phyloP scores from a whole-genome alignment of 2,888 invertebrate species.

The Apoda limacodes region DNA sequence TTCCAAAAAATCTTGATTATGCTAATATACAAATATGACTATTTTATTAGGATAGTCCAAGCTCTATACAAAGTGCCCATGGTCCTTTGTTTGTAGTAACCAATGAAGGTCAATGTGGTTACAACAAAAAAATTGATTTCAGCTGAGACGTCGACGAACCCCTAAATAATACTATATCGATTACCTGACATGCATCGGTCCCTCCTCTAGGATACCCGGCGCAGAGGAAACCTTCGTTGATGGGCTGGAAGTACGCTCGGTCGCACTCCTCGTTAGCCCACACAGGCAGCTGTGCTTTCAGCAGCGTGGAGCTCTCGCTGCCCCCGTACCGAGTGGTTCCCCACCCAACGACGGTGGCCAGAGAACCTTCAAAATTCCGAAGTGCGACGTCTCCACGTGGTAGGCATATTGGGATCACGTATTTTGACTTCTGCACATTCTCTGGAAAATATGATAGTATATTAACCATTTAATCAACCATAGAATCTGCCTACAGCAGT shows the following conservation, averaged over 20 bases:
- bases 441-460: conserved; percentile 50
- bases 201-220: conserved; percentile 92
- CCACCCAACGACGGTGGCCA: conserved; percentile 93
- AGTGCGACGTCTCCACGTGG: conserved; percentile 72
- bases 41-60: too few relatives aligned
- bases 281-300: conserved; percentile 86
- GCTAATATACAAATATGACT: too few relatives aligned
- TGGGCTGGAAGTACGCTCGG: conserved; percentile 91
- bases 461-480: neutral
- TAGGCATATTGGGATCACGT: conserved; percentile 88
- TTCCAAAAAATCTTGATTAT: too few relatives aligned
- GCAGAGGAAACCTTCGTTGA: conserved; percentile 89
- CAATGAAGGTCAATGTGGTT: too few relatives aligned
- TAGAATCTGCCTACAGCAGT: neutral
- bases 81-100: too few relatives aligned
- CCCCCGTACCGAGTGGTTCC: conserved; percentile 92
- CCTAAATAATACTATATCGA: too few relatives aligned
- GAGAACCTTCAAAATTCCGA: conserved; percentile 76
- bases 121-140: too few relatives aligned
- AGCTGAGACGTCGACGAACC: too few relatives aligned
- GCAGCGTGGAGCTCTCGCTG: conserved; percentile 85
- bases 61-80: too few relatives aligned
- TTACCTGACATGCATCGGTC: conserved; percentile 92
- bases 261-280: conserved; percentile 93
- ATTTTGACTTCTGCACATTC: conserved; percentile 83